Percentiles rank a stretch among this genome's conserved stretches.
Evolutionary conservation across 2,113 vertebrate genomes (phyloP).

Genomic region (Phodopus roborovskii): DNA sequence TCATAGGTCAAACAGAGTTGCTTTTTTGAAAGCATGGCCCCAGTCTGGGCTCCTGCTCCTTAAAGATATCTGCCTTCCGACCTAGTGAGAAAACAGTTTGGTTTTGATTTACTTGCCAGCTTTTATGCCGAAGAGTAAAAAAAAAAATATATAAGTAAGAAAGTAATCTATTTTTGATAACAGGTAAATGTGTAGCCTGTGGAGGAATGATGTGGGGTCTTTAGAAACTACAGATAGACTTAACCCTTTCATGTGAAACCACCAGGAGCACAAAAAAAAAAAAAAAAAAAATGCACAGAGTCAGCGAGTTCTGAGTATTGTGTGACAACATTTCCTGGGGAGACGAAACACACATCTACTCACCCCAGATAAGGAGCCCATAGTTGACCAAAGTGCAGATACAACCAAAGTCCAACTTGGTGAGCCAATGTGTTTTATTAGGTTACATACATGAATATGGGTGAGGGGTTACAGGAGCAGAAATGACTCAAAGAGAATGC

Average conservation of each 20-base stretch:
- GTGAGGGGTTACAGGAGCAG: neutral
- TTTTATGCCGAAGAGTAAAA: constrained; percentile 48
- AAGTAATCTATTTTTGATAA: constrained; percentile 44
- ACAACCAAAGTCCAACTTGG: neutral
- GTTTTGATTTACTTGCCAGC: constrained; percentile 49
- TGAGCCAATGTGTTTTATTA: neutral
- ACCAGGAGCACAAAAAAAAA: neutral
- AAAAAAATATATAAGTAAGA: neutral
- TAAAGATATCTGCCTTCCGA: constrained; percentile 40
- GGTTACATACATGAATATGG: neutral
- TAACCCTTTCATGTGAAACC: constrained; percentile 23
- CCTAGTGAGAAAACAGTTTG: neutral
- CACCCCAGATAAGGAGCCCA: neutral
- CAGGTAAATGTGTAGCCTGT: neutral
- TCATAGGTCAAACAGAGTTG: neutral
- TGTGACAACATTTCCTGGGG: neutral
- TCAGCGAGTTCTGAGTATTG: neutral
- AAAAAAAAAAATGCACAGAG: neutral
- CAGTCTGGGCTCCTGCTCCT: neutral
- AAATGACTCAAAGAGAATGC: neutral
- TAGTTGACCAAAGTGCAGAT: neutral
- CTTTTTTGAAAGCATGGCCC: neutral
- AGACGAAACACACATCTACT: neutral
- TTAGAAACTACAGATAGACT: constrained; percentile 42
- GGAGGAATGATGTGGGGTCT: neutral